Evolutionary conservation across 2,797 vertebrate species (phyloP).

Genomic region (Fringilla coelebs): DNA sequence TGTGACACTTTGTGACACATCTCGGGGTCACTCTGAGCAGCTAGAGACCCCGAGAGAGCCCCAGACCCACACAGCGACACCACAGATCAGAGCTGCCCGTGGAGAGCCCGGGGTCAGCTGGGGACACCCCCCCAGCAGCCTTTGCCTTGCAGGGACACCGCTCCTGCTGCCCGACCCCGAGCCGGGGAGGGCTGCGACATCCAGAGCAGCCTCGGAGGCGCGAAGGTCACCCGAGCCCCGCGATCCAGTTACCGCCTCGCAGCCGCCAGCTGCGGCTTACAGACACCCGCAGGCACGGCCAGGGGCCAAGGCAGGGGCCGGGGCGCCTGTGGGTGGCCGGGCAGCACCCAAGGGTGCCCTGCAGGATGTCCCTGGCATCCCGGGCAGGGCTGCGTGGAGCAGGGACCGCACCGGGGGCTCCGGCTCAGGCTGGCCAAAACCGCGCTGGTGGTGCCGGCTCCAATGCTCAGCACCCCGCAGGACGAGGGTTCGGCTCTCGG

Average conservation of each 20-base stretch:
- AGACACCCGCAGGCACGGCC: not conserved
- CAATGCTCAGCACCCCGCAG: not conserved
- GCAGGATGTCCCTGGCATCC: not conserved
- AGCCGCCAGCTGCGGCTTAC: not conserved
- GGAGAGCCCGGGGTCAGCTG: not conserved
- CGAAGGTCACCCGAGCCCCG: conserved; percentile 16
- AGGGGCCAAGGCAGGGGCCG: not conserved
- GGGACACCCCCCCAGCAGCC: not conserved
- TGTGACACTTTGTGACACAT: too few species aligned
- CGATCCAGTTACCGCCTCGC: not conserved
- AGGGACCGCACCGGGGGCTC: not conserved
- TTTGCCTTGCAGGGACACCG: not conserved
- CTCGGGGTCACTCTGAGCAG: too few species aligned
- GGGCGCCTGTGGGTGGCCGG: not conserved
- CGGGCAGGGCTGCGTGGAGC: rapidly evolving
- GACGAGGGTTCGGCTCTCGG: rapidly evolving
- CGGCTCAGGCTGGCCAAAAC: not conserved
- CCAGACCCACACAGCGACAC: rapidly evolving
- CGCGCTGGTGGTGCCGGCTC: not conserved
- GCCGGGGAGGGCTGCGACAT: not conserved
- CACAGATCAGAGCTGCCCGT: rapidly evolving
- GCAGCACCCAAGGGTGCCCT: not conserved
- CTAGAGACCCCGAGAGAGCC: not conserved
- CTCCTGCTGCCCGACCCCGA: not conserved
- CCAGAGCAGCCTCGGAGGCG: not conserved